These are phyloP conservation scores for Formica exsecta DNA, from an alignment of 1,140 invertebrate genomes.

Conservation along the genomic window DNA sequence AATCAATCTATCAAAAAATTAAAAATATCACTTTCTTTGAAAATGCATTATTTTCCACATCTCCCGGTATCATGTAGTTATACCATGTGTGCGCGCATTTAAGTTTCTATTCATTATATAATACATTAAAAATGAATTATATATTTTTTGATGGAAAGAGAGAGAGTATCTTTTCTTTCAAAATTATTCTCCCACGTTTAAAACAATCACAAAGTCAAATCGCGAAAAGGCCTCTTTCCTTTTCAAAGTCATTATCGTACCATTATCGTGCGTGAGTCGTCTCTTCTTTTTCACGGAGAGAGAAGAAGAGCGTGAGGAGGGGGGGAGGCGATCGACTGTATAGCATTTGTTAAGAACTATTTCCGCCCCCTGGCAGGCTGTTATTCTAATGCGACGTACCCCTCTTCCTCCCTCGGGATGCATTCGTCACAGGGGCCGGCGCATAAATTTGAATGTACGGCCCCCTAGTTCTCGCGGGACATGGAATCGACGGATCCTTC, in stretches of 20 bases:
- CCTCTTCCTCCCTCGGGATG: slow-evolving; percentile 30
- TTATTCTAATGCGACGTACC: slow-evolving; percentile 77
- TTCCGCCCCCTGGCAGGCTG: slow-evolving; percentile 71
- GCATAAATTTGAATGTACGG: slow-evolving; percentile 81
- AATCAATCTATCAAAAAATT: too few species aligned
- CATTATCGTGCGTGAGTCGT: not conserved
- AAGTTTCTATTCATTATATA: not conserved
- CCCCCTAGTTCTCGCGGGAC: slow-evolving; percentile 2
- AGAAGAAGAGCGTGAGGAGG: not conserved
- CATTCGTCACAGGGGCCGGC: slow-evolving; percentile 35
- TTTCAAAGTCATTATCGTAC: not conserved
- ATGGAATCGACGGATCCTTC: slow-evolving; percentile 76
- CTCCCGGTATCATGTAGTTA: too few species aligned
- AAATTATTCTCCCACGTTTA: not conserved
- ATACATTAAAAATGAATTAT: not conserved
- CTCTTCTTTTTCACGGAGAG: not conserved
- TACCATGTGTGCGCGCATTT: too few species aligned
- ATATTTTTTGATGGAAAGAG: not conserved
- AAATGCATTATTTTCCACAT: not conserved
- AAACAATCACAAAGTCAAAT: not conserved
- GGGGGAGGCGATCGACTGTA: not conserved
- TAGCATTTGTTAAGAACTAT: slow-evolving; percentile 70
- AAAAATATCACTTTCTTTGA: not conserved
- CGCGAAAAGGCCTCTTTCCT: not conserved
- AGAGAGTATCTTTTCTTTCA: not conserved